A percentile compares a stretch with the other conserved stretches of the same genome.
Evolutionary conservation across 1,140 invertebrate genomes (phyloP).

Genomic region (Ooceraea biroi): DNA sequence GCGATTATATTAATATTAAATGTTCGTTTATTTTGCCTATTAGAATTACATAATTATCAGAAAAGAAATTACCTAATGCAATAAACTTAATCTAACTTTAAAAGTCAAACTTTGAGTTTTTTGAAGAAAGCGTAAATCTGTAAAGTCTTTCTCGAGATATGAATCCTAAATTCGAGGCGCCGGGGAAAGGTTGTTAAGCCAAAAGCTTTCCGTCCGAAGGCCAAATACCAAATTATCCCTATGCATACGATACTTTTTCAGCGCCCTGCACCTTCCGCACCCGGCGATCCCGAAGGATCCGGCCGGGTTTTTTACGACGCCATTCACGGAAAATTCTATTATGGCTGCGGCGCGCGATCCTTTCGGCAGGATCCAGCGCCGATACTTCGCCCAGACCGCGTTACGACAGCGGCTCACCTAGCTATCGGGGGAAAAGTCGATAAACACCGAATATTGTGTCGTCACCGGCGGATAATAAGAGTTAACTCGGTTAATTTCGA

Average conservation of each 20-base stretch:
- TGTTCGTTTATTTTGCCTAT: not conserved
- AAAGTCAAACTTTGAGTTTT: not conserved
- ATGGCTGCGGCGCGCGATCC: slow-evolving; percentile 43
- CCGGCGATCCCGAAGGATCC: slow-evolving; percentile 30
- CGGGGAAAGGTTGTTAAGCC: slow-evolving; percentile 20
- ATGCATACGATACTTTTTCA: slow-evolving; percentile 48
- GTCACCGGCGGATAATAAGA: slow-evolving; percentile 50
- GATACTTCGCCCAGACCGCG: slow-evolving; percentile 30
- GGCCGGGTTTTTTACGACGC: slow-evolving; percentile 47
- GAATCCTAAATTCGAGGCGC: not conserved
- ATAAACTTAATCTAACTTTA: not conserved
- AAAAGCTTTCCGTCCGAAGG: slow-evolving; percentile 5
- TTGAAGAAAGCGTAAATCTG: not conserved
- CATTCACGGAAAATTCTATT: slow-evolving; percentile 58
- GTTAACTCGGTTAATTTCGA: slow-evolving; percentile 56
- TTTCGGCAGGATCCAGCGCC: slow-evolving; percentile 34
- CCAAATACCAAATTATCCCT: slow-evolving; percentile 55
- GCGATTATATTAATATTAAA: too few species aligned
- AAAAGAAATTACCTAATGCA: not conserved
- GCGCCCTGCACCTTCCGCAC: not conserved
- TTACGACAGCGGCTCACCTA: slow-evolving; percentile 29
- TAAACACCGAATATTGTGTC: slow-evolving; percentile 57
- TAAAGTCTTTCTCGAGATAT: not conserved
- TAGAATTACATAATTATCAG: not conserved
- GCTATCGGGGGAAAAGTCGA: slow-evolving; percentile 28